Evolutionary conservation across 1,140 invertebrate genomes (phyloP), one percentile per base, ranked within the genome.

Genomic region (Sarcophaga peregrina): DNA sequence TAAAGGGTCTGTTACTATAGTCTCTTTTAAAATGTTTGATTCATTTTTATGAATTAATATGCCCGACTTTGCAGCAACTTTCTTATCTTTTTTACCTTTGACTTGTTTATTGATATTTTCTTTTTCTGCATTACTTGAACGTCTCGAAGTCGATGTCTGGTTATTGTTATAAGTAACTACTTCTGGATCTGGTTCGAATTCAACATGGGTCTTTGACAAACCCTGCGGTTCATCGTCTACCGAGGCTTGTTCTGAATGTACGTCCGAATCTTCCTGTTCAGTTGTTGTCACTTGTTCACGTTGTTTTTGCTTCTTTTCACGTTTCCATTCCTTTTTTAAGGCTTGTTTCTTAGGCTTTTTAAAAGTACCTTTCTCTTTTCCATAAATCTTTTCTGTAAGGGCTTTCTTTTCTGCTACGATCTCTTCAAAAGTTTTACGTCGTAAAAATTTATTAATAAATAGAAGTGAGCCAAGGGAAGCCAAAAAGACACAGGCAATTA

Each of bases 31-130:
- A 25, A 90, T 84, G 81, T 90, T 88, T 5, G 92, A 89, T 82
- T 94, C 94, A 86, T 93, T 92, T 87, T 94, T 94, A 87, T 95
- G 95, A 25, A 93, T 85, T 84, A 94, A 91, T 85, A 94, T 94
- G 7, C 90, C 87, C 50, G 83, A 68, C n/a, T 74, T 83, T n/a
- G 68, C 76, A 6, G 82, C 86, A 83, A 85, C 87, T 46, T 87
- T 88, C 52, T 88, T 89, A 17, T 89, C 88, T 87, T 93, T 93
- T 87, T 93, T 93, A 85, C 91, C 91, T 86, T 85, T 90, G 50
- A 84, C 85, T 85, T 91, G 92, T 85, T 76, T 62, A 74, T 80
- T 83, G 17, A 68, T 81, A 54, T 74, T 81, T 10, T 83, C 73
- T 54, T 84, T 83, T 75, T 90, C 86, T 15, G 82, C 84, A 82